Percentiles rank a stretch among this genome's conserved stretches.
These are phyloP conservation scores for Aleiodes leptofemur DNA, from an alignment of 2,888 invertebrate species.

Conservation along the genomic window DNA sequence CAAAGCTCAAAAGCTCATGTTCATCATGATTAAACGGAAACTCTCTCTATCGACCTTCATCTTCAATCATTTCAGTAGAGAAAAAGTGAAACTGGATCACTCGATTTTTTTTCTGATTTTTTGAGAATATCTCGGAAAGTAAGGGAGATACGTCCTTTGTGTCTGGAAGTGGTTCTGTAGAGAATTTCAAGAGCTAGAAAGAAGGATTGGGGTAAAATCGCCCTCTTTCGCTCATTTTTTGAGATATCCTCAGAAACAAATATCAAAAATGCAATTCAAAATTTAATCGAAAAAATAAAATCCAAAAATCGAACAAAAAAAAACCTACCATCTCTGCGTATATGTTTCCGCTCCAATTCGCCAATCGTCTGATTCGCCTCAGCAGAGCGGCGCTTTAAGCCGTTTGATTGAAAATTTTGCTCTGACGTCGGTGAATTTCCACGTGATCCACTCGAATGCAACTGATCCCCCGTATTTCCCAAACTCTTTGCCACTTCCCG, in stretches of 20 bases:
- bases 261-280: neutral
- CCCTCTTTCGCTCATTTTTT: too few species aligned
- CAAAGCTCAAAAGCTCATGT: constrained; percentile 17
- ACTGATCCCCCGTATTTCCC: constrained; percentile 55
- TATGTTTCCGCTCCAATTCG: constrained; percentile 69
- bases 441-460: constrained; percentile 58
- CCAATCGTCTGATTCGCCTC: constrained; percentile 64
- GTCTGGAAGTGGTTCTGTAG: too few species aligned
- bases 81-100: too few species aligned
- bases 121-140: too few species aligned
- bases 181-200: too few species aligned
- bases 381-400: constrained; percentile 67
- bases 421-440: constrained; percentile 46
- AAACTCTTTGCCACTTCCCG: constrained; percentile 64
- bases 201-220: too few species aligned
- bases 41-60: neutral
- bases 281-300: neutral
- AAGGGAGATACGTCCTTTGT: too few species aligned
- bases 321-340: constrained; percentile 68
- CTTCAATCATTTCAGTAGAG: neutral
- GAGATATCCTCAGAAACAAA: too few species aligned
- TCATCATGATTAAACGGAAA: neutral
- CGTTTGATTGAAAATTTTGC: constrained; percentile 51
- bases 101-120: too few species aligned
- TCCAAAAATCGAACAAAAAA: neutral